Base-by-base conservation (phyloP, 2,888 invertebrate species). In the Corythucha ciliata region DNA sequence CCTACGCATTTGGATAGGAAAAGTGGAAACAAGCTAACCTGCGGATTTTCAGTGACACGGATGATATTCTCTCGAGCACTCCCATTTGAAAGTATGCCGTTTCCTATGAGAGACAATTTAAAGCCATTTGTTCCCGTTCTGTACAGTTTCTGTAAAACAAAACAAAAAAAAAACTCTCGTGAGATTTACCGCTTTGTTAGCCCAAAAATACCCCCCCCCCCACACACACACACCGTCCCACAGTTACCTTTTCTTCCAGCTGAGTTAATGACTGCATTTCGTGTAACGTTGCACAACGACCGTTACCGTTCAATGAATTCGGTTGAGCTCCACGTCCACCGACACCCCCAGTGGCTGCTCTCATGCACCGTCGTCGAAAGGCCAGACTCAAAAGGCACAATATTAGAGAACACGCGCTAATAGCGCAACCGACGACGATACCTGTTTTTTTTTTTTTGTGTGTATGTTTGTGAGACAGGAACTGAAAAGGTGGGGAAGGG, bases 1-100 rank as follows among this genome's bases (percentile, higher is more conserved):
- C n/a, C n/a, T n/a, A n/a, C n/a, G n/a, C n/a, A n/a, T n/a, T n/a
- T n/a, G n/a, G n/a, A n/a, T n/a, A n/a, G n/a, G n/a, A n/a, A n/a
- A n/a, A n/a, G n/a, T n/a, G n/a, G n/a, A n/a, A n/a, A n/a, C n/a
- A n/a, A n/a, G n/a, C 69, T 70, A 66, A 80, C 81, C 69, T 78
- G 74, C 47, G 80, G 80, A 68, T 81, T 81, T 68, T 81, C 80
- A 34, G 78, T 79, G 57, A 80, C 79, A 61, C 76, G 76, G 22
- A 66, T 57, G 25, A 53, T 44, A 24, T 55, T 57, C 44, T 55
- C 52, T 18, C 53, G 34, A 12, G 53, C 53, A 26, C 48, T 50
- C 16, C 60, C 61, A 52, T 61, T 59, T 5, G 59, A 71, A 57
- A 79, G 63, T 56, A 68, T 68, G 21, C 70, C 70, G 59, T 73